Percentiles rank a stretch among this genome's conserved stretches.
Conservation (phyloP, 2,888 invertebrate genomes). For the Agriotes lineatus region DNA sequence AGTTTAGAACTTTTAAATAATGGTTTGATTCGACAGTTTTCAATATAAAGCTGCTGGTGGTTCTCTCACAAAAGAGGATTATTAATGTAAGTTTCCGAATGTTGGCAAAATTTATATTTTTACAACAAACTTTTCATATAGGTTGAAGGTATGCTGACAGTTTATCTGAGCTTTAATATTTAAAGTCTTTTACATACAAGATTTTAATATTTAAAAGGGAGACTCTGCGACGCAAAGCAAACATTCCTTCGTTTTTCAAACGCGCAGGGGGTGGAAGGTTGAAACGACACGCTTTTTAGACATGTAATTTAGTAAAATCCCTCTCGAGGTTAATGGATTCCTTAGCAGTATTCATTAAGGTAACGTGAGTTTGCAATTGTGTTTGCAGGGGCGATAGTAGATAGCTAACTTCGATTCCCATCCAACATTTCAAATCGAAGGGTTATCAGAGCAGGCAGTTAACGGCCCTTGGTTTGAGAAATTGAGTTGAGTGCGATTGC, state of each 20-base stretch:
- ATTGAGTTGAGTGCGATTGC: conserved; percentile 20
- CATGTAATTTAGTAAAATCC: conserved; percentile 30
- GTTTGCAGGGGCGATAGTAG: not conserved
- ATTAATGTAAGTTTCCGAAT: not conserved
- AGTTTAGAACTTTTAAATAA: conserved; percentile 16
- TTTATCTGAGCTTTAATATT: too few species aligned
- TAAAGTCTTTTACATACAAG: too few species aligned
- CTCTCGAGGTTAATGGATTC: conserved; percentile 26
- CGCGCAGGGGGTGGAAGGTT: not conserved
- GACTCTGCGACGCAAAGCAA: not conserved
- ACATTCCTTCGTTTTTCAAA: not conserved
- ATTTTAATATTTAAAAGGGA: not conserved
- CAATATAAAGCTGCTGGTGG: conserved; percentile 1
- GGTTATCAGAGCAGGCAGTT: conserved; percentile 26
- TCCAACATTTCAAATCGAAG: conserved; percentile 25
- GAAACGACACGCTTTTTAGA: conserved; percentile 22
- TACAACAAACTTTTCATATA: too few species aligned
- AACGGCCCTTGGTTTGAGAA: conserved; percentile 21
- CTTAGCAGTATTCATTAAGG: conserved; percentile 17
- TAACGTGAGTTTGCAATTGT: conserved; percentile 21
- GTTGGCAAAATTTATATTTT: not conserved
- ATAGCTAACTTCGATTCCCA: conserved; percentile 7
- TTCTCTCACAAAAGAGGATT: not conserved
- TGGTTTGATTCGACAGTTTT: conserved; percentile 9
- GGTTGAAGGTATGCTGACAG: too few species aligned